These are phyloP conservation scores for Panulirus ornatus DNA, from an alignment of 1,140 invertebrate genomes.

Conservation along the genomic window DNA sequence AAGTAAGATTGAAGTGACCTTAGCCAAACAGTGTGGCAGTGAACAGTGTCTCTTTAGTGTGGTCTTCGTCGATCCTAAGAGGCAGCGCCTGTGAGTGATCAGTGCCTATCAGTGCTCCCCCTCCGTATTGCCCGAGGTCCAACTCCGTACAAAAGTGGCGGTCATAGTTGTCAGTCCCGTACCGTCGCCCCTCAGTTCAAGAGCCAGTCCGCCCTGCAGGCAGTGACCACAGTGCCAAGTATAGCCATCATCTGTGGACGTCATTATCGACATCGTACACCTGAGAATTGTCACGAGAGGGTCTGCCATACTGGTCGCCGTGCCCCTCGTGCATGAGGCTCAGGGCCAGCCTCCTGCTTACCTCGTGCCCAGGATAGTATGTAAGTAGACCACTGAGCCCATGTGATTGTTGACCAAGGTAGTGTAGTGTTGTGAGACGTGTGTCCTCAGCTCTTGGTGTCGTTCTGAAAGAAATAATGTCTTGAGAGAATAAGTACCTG, in stretches of 20 bases:
- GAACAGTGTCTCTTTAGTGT: not conserved
- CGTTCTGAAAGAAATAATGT: no score
- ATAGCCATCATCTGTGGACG: not conserved
- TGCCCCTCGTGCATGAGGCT: not conserved
- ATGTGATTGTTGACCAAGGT: no score
- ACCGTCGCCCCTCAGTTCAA: not conserved
- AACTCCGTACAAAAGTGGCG: not conserved
- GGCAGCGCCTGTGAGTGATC: no score
- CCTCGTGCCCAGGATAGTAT: not conserved
- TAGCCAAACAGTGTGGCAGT: not conserved
- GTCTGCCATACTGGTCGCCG: not conserved
- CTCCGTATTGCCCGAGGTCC: no score
- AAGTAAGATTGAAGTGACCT: not conserved
- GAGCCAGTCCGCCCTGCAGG: not conserved
- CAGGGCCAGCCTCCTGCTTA: not conserved
- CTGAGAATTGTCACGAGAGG: not conserved
- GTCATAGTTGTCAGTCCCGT: not conserved
- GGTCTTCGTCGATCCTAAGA: not conserved
- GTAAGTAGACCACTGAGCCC: not conserved
- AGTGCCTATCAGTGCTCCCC: no score
- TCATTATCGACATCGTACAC: not conserved
- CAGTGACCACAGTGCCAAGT: not conserved
- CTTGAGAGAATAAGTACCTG: no score
- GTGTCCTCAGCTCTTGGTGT: no score
- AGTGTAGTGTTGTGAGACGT: no score